Percentiles rank a stretch among this genome's conserved stretches.
Evolutionary conservation across 2,113 vertebrate genomes (phyloP).

Genomic region (Prunella himalayana): DNA sequence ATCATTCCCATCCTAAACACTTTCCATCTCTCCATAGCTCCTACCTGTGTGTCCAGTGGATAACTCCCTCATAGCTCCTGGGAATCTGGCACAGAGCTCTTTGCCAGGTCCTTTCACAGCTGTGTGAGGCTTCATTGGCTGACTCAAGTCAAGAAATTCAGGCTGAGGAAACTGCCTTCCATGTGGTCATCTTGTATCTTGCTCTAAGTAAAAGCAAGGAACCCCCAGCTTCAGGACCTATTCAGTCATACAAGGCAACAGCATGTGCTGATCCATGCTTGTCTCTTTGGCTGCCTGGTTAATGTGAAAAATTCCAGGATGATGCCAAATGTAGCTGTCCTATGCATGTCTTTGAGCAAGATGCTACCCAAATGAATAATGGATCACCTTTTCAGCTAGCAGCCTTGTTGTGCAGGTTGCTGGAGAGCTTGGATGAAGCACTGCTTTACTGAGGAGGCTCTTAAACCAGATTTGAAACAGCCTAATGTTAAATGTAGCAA

Average conservation of each 20-base stretch:
- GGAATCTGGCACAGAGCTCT: not conserved
- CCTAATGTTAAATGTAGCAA: not conserved
- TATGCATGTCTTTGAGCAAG: not conserved
- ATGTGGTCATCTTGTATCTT: not conserved
- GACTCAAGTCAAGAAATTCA: not conserved
- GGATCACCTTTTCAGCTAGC: not conserved
- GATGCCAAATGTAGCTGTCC: not conserved
- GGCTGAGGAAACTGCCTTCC: not conserved
- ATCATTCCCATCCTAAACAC: not conserved
- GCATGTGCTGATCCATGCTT: rapidly evolving
- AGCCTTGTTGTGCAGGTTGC: not conserved
- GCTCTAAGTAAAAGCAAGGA: not conserved
- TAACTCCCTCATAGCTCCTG: not conserved
- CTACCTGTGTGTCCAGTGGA: not conserved
- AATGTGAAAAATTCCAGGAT: not conserved
- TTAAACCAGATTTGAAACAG: not conserved
- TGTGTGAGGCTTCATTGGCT: not conserved
- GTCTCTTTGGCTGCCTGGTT: not conserved
- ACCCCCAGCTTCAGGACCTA: not conserved
- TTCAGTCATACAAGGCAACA: not conserved
- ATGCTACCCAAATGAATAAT: not conserved
- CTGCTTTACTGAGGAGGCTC: not conserved
- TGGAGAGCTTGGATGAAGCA: not conserved
- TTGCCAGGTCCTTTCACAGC: not conserved
- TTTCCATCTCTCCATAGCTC: not conserved